phyloP scores from a whole-genome alignment of 1,140 invertebrate species.

The Bombus consobrinus region DNA sequence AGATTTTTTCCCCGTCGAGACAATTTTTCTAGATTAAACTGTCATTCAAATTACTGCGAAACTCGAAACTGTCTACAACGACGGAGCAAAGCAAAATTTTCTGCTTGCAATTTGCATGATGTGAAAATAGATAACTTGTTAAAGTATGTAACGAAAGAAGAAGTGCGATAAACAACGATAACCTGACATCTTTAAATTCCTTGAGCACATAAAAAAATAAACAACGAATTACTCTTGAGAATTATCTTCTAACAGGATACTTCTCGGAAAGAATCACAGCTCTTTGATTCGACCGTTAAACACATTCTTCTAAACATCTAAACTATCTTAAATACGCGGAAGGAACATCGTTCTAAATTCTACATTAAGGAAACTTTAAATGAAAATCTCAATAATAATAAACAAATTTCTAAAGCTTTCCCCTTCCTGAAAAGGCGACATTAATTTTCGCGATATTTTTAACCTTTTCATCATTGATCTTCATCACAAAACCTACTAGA shows the following conservation, averaged over 20 bases:
- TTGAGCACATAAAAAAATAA: neutral
- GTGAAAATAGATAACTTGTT: neutral
- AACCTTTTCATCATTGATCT: neutral
- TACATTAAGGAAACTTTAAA: neutral
- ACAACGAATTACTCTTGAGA: neutral
- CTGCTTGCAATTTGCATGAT: no score
- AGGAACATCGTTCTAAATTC: neutral
- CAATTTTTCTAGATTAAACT: neutral
- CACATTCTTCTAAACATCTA: no score
- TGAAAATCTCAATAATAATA: neutral
- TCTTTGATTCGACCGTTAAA: neutral
- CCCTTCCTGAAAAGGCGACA: no score
- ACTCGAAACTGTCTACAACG: neutral
- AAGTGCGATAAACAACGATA: no score
- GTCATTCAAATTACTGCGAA: neutral
- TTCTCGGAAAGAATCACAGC: neutral
- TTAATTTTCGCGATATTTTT: neutral
- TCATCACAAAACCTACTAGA: neutral
- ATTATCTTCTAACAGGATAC: neutral
- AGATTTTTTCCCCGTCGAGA: neutral
- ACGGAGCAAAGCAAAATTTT: no score
- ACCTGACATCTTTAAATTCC: no score
- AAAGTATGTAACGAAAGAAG: neutral
- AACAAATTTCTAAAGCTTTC: neutral
- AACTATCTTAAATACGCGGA: no score